Evolutionary conservation across 2,888 invertebrate genomes (phyloP).

Genomic region (Drosophila recens): DNA sequence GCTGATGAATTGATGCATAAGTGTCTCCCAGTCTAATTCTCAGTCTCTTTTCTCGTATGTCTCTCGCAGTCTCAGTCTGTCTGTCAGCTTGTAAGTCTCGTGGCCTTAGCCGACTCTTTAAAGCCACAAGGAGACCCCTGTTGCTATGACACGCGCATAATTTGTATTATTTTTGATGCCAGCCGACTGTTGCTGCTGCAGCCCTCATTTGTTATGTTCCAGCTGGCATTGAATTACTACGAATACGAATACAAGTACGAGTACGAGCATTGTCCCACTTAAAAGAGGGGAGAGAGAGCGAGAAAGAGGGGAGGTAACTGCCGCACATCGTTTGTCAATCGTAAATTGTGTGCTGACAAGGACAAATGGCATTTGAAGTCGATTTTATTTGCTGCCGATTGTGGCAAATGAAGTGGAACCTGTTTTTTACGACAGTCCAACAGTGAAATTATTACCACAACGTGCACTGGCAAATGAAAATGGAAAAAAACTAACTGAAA

Average conservation of each 20-base stretch:
- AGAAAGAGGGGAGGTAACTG: neutral
- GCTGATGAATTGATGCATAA: slow-evolving; percentile 58
- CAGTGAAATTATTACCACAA: slow-evolving; percentile 38
- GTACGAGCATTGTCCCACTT: slow-evolving; percentile 31
- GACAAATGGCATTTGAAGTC: slow-evolving; percentile 77
- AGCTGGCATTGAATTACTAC: slow-evolving; percentile 63
- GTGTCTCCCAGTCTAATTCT: slow-evolving; percentile 14
- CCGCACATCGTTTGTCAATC: slow-evolving; percentile 75
- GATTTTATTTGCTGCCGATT: slow-evolving; percentile 70
- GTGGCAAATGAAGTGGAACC: slow-evolving; percentile 73
- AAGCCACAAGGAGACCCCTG: slow-evolving; percentile 20
- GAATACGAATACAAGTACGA: neutral
- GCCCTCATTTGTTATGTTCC: slow-evolving; percentile 57
- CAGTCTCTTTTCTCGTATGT: slow-evolving; percentile 11
- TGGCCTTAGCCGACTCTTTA: neutral
- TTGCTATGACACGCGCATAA: slow-evolving; percentile 61
- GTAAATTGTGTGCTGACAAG: slow-evolving; percentile 73
- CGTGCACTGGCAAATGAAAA: neutral
- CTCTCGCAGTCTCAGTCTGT: slow-evolving; percentile 11
- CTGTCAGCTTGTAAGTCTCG: slow-evolving; percentile 21
- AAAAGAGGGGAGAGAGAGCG: too few species aligned
- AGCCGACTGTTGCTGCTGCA: slow-evolving; percentile 53
- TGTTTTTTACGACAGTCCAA: slow-evolving; percentile 43
- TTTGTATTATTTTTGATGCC: slow-evolving; percentile 65
- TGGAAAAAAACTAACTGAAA: neutral